phyloP scores from a whole-genome alignment of 1,140 invertebrate genomes.

The Carposina sasakii region DNA sequence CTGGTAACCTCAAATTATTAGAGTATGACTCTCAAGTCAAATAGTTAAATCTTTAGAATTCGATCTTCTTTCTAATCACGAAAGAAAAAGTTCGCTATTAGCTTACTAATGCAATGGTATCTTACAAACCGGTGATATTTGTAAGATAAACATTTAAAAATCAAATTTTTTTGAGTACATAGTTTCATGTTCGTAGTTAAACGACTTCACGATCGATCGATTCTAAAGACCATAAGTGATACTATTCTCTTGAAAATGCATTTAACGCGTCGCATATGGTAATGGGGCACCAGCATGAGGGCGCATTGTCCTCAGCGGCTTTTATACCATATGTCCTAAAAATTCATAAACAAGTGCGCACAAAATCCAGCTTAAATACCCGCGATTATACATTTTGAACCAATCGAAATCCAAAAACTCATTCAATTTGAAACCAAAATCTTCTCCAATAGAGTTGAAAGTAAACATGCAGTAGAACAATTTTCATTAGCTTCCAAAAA shows the following conservation, averaged over 20 bases:
- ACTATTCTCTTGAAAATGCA: conserved; percentile 60
- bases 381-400: conserved; percentile 35
- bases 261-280: conserved; percentile 69
- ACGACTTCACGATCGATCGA: conserved; percentile 15
- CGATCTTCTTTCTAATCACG: no score
- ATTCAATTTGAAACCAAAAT: no score
- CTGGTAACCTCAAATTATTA: no score
- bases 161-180: no score
- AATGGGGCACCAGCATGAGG: conserved; percentile 53
- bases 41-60: no score
- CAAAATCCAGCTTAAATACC: conserved; percentile 55
- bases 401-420: conserved; percentile 13
- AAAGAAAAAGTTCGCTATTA: no score
- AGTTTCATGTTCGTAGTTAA: no score
- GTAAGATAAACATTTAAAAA: no score
- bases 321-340: conserved; percentile 67
- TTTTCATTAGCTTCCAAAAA: no score
- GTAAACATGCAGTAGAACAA: not conserved
- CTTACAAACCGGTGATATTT: no score
- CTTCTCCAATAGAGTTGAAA: conserved; percentile 19
- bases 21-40: no score
- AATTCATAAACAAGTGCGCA: conserved; percentile 66
- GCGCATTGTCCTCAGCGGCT: conserved; percentile 60
- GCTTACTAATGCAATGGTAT: no score
- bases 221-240: conserved; percentile 22